Evolutionary conservation across 2,888 invertebrate genomes (phyloP), one percentile per base, ranked within the genome.

Genomic region (Phymatocera aterrima): DNA sequence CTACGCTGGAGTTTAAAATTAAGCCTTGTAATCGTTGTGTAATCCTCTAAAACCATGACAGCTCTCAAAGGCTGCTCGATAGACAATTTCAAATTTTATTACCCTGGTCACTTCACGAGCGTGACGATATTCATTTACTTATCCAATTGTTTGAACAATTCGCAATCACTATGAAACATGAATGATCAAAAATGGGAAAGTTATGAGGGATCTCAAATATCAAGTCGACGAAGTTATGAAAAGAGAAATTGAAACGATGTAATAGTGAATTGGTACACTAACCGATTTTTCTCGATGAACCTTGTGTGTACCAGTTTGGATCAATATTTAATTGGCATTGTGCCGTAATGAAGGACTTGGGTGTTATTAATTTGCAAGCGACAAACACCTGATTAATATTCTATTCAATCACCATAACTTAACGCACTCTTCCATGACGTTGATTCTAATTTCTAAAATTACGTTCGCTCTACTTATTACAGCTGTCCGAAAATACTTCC

Each of bases 1-100:
- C 40, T 65, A 85, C 82, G 75, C 48, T 46, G 82, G 84, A 87
- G 85, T 89, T 88, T 88, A 86, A 89, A 90, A 88, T 90, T 88
- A 88, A 89, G 89, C 88, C 87, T 88, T 84, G 89, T 90, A 90
- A 90, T 90, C 90, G 90, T 90, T 85, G 88, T 89, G 90, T 90
- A 90, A 90, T 90, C 90, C 89, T 84, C 84, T 87, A 85, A 88
- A 88, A 85, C 88, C 89, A 84, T 90, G 89, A 89, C 88, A 86
- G 83, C 79, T 60, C 77, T 60, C 70, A 77, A 77, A 72, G 83
- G 61, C 80, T 81, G 80, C 78, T 80, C 78, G 64, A 78, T 77
- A 74, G 80, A 79, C 80, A 80, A 78, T 61, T 77, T 60, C 31
- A 51, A 77, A 74, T 80, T 31, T 60, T 75, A 75, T 72, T 51